Evolutionary conservation across 2,797 vertebrate species (phyloP), one percentile per base, ranked within the genome.

Genomic region (Gallinago stenura): DNA sequence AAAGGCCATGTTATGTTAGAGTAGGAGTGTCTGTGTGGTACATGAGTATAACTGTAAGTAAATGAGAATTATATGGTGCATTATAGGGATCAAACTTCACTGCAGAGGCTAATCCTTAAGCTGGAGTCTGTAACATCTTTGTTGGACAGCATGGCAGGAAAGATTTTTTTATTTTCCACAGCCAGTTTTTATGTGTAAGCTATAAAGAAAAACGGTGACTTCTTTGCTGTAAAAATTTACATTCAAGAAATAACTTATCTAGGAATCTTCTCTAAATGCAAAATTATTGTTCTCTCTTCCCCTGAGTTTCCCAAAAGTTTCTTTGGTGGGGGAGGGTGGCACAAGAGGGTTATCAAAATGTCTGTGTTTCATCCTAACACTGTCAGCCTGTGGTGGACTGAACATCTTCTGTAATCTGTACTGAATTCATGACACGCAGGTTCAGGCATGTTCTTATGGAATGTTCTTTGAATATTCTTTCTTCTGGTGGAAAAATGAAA

Each of bases 281-380:
- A 53, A 83, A 48, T 28, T 46, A 7, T 7, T 61, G 2, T 22
- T 39, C 18, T 5, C 0, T 15, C 3, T 2, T 2, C 1, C 5
- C 2, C 2, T 1, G 6, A 3, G 2, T 41, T n/a, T 18, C 15
- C 15, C 11, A 39, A 51, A 35, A 1, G 1, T 26, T 73, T 66
- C 1, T 81, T 73, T 51, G 35, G 10, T 58, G 30, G 17, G 4
- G 6, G 7, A 72, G 14, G 10, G 12, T 4, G 15, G 17, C 6
- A 26, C 41, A 21, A 12, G 25, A 73, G 5, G 3, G 4, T 30
- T 86, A 18, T 43, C n/a, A 81, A 58, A 48, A 24, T 28, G 11
- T n/a, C 43, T 5, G 1, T 62, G 31, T 54, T 96, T 70, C 39
- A 39, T 68, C 15, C 30, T 18, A 58, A 14, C 7, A 39, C 12